phyloP scores from a whole-genome alignment of 2,888 invertebrate genomes.

The Rhingia rostrata region DNA sequence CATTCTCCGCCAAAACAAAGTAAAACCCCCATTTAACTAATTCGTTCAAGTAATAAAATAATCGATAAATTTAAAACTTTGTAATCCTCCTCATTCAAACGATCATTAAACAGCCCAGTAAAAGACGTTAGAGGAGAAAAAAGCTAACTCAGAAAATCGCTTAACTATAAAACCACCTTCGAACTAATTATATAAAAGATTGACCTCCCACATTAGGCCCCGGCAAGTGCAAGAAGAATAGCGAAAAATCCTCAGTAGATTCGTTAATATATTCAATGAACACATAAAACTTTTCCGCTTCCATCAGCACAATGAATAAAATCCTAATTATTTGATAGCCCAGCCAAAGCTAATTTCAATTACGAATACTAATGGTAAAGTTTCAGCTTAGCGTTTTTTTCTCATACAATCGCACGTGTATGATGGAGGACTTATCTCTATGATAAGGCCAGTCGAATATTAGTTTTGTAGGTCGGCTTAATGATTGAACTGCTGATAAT shows the following conservation, averaged over 20 bases:
- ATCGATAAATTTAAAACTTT: no score
- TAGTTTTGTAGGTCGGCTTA: not conserved
- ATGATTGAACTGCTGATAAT: not conserved
- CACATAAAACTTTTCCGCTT: slow-evolving; percentile 54
- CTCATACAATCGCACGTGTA: no score
- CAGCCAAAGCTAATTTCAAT: slow-evolving; percentile 54
- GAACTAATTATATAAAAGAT: not conserved
- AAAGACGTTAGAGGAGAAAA: slow-evolving; percentile 28
- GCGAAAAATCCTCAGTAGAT: not conserved
- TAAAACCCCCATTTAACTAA: no score
- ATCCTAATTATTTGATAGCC: slow-evolving; percentile 57
- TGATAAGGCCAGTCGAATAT: not conserved
- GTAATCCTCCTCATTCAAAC: slow-evolving; percentile 1
- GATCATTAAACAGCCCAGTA: slow-evolving; percentile 35
- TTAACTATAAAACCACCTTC: slow-evolving; percentile 44
- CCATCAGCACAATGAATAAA: slow-evolving; percentile 34
- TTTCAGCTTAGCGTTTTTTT: slow-evolving; percentile 8
- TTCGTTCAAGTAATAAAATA: no score
- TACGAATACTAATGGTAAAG: slow-evolving; percentile 23
- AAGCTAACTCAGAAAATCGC: slow-evolving; percentile 46
- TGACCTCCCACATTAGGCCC: not conserved
- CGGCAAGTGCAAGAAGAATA: slow-evolving; percentile 9
- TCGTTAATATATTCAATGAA: not conserved
- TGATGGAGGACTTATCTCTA: not conserved
- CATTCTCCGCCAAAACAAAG: no score